These are phyloP conservation scores for Pseudachorutes palmiensis DNA, from an alignment of 1,140 invertebrate genomes.

Conservation along the genomic window DNA sequence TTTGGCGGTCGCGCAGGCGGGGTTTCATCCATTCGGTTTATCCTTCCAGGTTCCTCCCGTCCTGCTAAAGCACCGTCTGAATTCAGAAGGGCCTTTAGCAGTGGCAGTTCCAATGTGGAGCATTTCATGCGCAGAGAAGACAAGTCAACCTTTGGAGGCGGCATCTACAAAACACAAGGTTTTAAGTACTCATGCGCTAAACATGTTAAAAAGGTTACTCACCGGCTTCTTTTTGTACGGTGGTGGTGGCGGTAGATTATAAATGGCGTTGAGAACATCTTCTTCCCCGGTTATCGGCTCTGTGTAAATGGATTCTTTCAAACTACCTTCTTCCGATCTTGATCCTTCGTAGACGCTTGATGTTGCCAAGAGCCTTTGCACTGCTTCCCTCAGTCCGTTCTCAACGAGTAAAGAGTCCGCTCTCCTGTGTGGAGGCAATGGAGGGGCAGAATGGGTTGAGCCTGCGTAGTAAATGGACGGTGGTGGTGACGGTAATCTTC, in stretches of 20 bases:
- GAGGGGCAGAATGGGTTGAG: slow-evolving; percentile 37
- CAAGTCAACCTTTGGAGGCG: slow-evolving; percentile 34
- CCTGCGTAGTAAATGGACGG: slow-evolving; percentile 34
- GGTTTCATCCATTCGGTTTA: background rate
- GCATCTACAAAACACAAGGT: background rate
- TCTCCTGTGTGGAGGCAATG: slow-evolving; percentile 33
- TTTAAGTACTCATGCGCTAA: no score
- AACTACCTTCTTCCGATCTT: slow-evolving; percentile 35
- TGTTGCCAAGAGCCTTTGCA: slow-evolving; percentile 25
- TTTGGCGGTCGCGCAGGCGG: slow-evolving; percentile 3
- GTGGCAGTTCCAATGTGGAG: slow-evolving; percentile 32
- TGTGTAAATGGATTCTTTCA: slow-evolving; percentile 35
- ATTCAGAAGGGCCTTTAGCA: slow-evolving; percentile 33
- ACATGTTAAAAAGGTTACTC: no score
- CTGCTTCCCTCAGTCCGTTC: slow-evolving; percentile 37
- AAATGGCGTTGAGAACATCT: slow-evolving; percentile 32
- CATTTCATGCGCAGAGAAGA: slow-evolving; percentile 28
- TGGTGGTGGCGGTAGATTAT: slow-evolving; percentile 36
- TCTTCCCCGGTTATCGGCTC: slow-evolving; percentile 24
- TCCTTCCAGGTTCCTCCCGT: slow-evolving; percentile 16
- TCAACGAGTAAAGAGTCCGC: slow-evolving; percentile 27
- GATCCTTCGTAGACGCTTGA: slow-evolving; percentile 16
- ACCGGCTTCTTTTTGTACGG: slow-evolving; percentile 23
- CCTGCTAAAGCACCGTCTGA: slow-evolving; percentile 25
- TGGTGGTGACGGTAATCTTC: slow-evolving; percentile 1